Evolutionary conservation across 2,113 vertebrate species (phyloP), one percentile per base, ranked within the genome.

Genomic region (Mastomys coucha): DNA sequence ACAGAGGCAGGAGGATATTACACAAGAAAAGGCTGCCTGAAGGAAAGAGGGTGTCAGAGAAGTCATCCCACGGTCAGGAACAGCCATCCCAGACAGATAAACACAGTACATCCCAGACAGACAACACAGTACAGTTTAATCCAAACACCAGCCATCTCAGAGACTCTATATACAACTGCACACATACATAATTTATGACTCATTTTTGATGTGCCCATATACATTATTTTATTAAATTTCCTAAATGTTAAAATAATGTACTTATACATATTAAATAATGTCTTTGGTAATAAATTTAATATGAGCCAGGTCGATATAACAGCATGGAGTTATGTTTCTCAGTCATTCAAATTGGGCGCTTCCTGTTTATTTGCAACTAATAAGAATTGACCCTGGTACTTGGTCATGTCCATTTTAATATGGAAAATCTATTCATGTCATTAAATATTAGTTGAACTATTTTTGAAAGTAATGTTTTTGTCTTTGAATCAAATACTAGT

Each of bases 181-280:
- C 42, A 75, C 73, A 51, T 58, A 31, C 81, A 82, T 96, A 75
- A 92, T 89, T 97, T 89, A 84, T 33, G 20, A 49, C 58, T 93
- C 95, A 69, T 75, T 87, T 87, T 24, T 94, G 82, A 95, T 91
- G 13, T 24, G 28, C 11, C 2, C 60, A n/a, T 89, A 85, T 58
- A 92, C 91, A 87, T 91, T 58, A 90, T 93, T 94, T 94, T 93
- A 94, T 96, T 89, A 96, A 92, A 78, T 91, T 89, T 65, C 42
- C 69, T 91, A 94, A 84, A 92, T 75, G 42, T 82, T 89, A 89
- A 90, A 91, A 87, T 94, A 92, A 92, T 88, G 81, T 77, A 86
- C 39, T 91, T 84, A 78, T 36, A n/a, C n/a, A 10, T 69, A 96
- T 95, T 90, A 88, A 94, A 70, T 89, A 82, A 82, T 45, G 73